Evolutionary conservation across 2,888 invertebrate genomes (phyloP), one percentile per base, ranked within the genome.

Genomic region (Orgyia antiqua): DNA sequence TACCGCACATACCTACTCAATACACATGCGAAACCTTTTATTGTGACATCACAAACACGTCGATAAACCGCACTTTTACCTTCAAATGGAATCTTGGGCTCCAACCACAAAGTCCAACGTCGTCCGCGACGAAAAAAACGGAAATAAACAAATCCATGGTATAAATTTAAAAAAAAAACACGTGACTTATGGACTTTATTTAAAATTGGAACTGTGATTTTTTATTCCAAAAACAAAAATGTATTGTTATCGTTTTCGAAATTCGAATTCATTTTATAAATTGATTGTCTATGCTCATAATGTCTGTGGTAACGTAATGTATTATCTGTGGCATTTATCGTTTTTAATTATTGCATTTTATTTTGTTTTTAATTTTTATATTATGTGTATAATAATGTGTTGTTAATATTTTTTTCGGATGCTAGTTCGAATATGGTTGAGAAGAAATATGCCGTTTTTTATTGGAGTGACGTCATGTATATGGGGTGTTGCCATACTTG

Each of bases 401-500:
- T 72, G 45, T 43, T 43, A 18, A 27, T 50, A 45, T 45, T 45
- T 56, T 53, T 10, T 42, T 26, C 33, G n/a, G 40, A 58, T 57
- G 69, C 68, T 70, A 90, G 90, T 89, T 87, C 87, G 89, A 54
- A 65, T 58, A 38, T 84, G 89, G 82, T 86, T 89, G 76, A 84
- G 87, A 70, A 88, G 88, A 64, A 89, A 90, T 62, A 77, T 94
- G 88, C 94, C 94, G 65, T 88, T 94, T 80, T 92, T 94, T 90
- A 91, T 95, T 88, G 95, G 95, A 80, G 91, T 95, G 76, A 94
- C 94, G 71, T 94, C 94, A 74, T 95, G 94, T 89, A 89, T 95
- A 82, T 94, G 94, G 94, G 95, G 94, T 75, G 79, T 87, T 24
- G 84, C 84, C n/a, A 73, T 87, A 36, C 69, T 86, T 31, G 73